phyloP scores from a whole-genome alignment of 2,888 invertebrate genomes.

The Drosophila acutilabella region DNA sequence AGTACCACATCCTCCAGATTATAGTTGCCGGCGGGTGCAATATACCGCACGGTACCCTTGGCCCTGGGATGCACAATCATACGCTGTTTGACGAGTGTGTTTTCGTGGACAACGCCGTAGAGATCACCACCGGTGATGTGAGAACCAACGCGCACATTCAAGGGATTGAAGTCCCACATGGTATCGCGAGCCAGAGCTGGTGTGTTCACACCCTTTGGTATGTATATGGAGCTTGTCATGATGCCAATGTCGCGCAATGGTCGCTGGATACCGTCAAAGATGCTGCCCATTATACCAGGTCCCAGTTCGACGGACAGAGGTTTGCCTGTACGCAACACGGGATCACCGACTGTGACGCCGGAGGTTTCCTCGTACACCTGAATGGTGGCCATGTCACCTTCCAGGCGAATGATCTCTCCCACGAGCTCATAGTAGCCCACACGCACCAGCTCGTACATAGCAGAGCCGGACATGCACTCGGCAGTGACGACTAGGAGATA shows the following conservation, averaged over 20 bases:
- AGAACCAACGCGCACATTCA: conserved; percentile 92
- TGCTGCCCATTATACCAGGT: conserved; percentile 99
- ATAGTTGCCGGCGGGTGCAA: conserved; percentile 97
- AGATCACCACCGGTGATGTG: conserved; percentile 99
- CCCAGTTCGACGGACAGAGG: conserved; percentile 99
- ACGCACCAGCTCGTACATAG: conserved; percentile 99
- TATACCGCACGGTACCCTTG: conserved; percentile 97
- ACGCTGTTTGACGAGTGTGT: conserved; percentile 98
- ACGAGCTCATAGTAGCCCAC: conserved; percentile 99
- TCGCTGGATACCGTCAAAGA: conserved; percentile 99
- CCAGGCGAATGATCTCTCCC: conserved; percentile 99
- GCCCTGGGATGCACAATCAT: conserved; percentile 97
- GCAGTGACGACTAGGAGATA: conserved; percentile 95
- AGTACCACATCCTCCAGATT: conserved; percentile 95
- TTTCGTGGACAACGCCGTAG: conserved; percentile 97
- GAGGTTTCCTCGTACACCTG: conserved; percentile 99
- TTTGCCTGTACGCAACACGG: conserved; percentile 98
- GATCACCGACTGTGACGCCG: conserved; percentile 99
- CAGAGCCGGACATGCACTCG: conserved; percentile 99
- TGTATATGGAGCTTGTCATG: conserved; percentile 97
- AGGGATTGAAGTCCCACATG: conserved; percentile 96
- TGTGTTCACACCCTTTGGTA: conserved; percentile 98
- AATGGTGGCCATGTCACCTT: conserved; percentile 99
- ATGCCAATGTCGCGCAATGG: conserved; percentile 98
- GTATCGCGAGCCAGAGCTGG: conserved; percentile 92